Conservation (phyloP, 2,888 invertebrate species). For the Sthenelais limicola region DNA sequence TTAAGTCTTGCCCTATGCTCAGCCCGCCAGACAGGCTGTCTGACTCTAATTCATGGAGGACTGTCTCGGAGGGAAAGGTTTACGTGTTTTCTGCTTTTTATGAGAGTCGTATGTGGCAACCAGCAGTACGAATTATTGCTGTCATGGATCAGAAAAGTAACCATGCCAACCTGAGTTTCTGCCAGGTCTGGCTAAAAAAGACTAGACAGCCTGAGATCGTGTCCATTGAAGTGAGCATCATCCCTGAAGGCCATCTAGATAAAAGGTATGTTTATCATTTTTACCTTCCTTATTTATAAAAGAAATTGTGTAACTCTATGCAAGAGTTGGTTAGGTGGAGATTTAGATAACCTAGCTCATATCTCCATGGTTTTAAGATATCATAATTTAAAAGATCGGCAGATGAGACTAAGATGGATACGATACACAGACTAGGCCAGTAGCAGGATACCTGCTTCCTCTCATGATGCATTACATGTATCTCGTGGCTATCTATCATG, state of each 20-base stretch:
- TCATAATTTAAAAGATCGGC: too few relatives aligned
- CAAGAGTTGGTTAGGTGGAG: too few relatives aligned
- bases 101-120: slow-evolving; percentile 28
- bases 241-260: slow-evolving; percentile 16
- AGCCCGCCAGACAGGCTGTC: not conserved
- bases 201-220: slow-evolving; percentile 17
- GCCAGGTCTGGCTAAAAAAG: slow-evolving; percentile 19
- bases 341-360: too few relatives aligned
- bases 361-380: too few relatives aligned
- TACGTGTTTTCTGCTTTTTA: slow-evolving; percentile 34
- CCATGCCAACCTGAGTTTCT: slow-evolving; percentile 15
- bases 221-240: not conserved
- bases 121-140: slow-evolving; percentile 20
- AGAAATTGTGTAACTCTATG: too few relatives aligned
- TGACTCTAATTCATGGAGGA: slow-evolving; percentile 3
- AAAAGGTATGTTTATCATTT: slow-evolving; percentile 5
- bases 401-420: too few relatives aligned
- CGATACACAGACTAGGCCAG: too few relatives aligned
- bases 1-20: too few relatives aligned
- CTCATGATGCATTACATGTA: too few relatives aligned
- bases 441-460: too few relatives aligned
- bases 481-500: too few relatives aligned
- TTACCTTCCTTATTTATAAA: too few relatives aligned
- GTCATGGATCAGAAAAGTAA: not conserved
- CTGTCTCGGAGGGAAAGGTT: not conserved